phyloP scores from a whole-genome alignment of 92 coral and sea anemone species.

The Epizoanthus ramosus region DNA sequence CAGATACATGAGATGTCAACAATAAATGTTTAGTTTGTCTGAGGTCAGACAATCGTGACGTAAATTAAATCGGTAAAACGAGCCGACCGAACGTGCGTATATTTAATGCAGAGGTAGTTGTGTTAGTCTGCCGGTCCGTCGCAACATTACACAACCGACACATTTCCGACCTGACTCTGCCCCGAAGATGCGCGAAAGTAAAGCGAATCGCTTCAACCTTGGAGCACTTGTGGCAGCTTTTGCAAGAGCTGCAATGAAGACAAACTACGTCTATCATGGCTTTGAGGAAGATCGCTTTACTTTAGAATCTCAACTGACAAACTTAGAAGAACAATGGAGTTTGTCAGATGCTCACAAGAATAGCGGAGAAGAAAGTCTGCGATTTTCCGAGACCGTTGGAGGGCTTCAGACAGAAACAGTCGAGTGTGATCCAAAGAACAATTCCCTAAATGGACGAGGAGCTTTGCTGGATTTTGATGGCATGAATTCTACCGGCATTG shows the following conservation, averaged over 20 bases:
- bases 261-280: constrained; percentile 40
- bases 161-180: not conserved
- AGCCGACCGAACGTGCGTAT: not conserved
- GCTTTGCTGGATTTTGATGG: constrained; percentile 31
- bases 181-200: not conserved
- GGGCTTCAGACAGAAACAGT: not conserved
- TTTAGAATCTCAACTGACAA: not conserved
- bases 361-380: not conserved
- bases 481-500: constrained; percentile 19
- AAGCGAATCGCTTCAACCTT: constrained; percentile 16
- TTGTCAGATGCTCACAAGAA: constrained; percentile 17
- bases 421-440: not conserved
- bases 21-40: not conserved
- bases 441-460: constrained; percentile 6
- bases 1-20: no score
- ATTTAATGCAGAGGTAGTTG: constrained; percentile 10
- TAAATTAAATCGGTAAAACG: not conserved
- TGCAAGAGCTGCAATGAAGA: constrained; percentile 23
- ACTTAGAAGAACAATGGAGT: constrained; percentile 6
- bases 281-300: constrained; percentile 28
- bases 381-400: not conserved
- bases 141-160: not conserved
- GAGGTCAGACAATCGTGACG: constrained; percentile 4
- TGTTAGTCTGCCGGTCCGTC: not conserved
- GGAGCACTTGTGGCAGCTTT: constrained; percentile 5